Base-by-base conservation (phyloP, 2,888 invertebrate genomes). In the Autographa gamma region DNA sequence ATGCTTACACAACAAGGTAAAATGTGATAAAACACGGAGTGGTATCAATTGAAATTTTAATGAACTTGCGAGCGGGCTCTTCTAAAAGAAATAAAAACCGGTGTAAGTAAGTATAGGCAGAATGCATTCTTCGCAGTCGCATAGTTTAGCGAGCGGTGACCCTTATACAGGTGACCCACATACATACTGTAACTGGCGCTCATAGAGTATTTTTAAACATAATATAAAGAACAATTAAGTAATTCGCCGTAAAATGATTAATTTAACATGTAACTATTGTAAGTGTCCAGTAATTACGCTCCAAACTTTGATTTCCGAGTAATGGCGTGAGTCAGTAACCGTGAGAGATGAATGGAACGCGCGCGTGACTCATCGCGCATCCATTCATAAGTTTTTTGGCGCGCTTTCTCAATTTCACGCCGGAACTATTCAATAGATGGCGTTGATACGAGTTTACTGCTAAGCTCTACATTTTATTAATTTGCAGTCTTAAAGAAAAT, bases 351-450 rank as follows among this genome's bases (percentile, higher is more conserved):
- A 92, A 92, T 91, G 92, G 87, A 83, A 69, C 83, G 86, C 83
- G 83, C 76, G 65, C 64, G 74, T 93, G 93, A 94, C 80, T 93
- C 94, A 79, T 2, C 14, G 62, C 66, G 69, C 74, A 77, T 87
- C 82, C 94, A 95, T 95, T 95, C 93, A 94, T 88, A 69, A 85
- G 76, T 75, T 89, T 78, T 89, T 92, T 92, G 90, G 92, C 93
- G 93, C 91, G 90, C 88, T 89, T 89, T 89, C 87, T 87, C 81
- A 72, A 73, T 67, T 71, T 38, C 18, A 34, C 32, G 78, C 25
- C 48, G 31, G 58, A 62, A 32, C 54, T 58, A 41, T 25, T 14
- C 80, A 73, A 73, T 74, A 91, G 92, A 88, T 90, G 92, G 89
- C 89, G 88, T 75, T 89, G 61, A 69, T 74, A 43, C 63, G 41